Base-by-base conservation (phyloP, 2,797 vertebrate species). In the Etheostoma nigrum region DNA sequence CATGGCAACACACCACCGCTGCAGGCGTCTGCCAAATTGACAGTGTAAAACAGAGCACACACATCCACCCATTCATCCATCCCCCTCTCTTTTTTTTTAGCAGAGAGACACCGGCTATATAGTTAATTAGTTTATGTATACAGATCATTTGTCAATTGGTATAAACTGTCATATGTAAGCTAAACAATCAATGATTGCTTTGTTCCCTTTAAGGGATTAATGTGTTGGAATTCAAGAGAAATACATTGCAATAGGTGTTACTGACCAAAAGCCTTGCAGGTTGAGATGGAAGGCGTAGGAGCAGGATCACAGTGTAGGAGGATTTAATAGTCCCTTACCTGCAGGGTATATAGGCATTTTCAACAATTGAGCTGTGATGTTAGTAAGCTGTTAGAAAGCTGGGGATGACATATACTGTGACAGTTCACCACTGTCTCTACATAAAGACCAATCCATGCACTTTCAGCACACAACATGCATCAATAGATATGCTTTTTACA, bases 1-100 rank as follows among this genome's bases (percentile, higher is more conserved):
- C 95, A 95, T 96, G 93, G 94, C 93, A 95, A 96, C 95, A 93
- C 93, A 94, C 91, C 93, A 95, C 92, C 94, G 93, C 94, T 93
- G 94, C 94, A 94, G 94, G 94, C 94, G 88, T 92, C 93, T 95
- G 94, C 93, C 92, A 95, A 94, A 94, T 95, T 95, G 92, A 90
- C 95, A 93, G 94, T 95, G 94, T 93, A 94, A 95, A 93, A 93
- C 92, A 93, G 92, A 94, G 93, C 79, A 68, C 92, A 93, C 90
- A 93, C 90, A 92, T 91, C 91, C 88, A 93, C 81, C 89, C 91
- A 89, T 93, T 93, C 89, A 89, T 94, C 86, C 93, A 92, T 61
- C 87, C 88, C 80, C 85, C 88, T 83, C 88, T 86, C 88, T 86
- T 76, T 86, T 89, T 86, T 88, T 83, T 82, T 51, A 82, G 82